Conservation (phyloP, 1,140 invertebrate genomes). For the Camponotus pennsylvanicus region DNA sequence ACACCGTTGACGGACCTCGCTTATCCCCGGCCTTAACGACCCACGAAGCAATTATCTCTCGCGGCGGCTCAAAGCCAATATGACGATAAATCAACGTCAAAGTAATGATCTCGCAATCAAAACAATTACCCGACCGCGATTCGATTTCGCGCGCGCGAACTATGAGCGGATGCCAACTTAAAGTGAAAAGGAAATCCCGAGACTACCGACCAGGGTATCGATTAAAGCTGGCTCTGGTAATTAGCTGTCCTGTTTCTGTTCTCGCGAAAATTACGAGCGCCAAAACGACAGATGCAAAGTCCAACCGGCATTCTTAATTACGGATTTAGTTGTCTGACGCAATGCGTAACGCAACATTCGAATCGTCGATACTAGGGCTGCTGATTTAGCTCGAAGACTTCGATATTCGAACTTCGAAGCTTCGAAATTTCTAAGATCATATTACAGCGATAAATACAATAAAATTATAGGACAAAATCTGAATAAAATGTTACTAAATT, state of each 20-base stretch:
- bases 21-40: conserved; percentile 52
- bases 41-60: conserved; percentile 57
- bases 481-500: too few species aligned
- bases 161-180: conserved; percentile 2
- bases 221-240: conserved; percentile 46
- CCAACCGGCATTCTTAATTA: conserved; percentile 59
- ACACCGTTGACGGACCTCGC: conserved; percentile 15
- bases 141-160: conserved; percentile 38
- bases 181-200: conserved; percentile 38
- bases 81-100: conserved; percentile 73
- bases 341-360: neutral
- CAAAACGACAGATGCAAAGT: neutral
- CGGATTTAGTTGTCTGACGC: conserved; percentile 24
- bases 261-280: conserved; percentile 46
- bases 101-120: conserved; percentile 59
- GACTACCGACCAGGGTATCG: conserved; percentile 36
- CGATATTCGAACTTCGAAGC: too few species aligned
- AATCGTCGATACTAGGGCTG: neutral
- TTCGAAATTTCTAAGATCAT: too few species aligned
- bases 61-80: conserved; percentile 69
- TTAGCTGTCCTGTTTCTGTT: conserved; percentile 62
- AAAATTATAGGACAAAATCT: too few species aligned
- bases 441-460: too few species aligned
- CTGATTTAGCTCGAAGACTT: too few species aligned
- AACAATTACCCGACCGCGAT: conserved; percentile 69